Evolutionary conservation across 2,888 invertebrate genomes (phyloP).

Genomic region (Erpobdella octoculata): DNA sequence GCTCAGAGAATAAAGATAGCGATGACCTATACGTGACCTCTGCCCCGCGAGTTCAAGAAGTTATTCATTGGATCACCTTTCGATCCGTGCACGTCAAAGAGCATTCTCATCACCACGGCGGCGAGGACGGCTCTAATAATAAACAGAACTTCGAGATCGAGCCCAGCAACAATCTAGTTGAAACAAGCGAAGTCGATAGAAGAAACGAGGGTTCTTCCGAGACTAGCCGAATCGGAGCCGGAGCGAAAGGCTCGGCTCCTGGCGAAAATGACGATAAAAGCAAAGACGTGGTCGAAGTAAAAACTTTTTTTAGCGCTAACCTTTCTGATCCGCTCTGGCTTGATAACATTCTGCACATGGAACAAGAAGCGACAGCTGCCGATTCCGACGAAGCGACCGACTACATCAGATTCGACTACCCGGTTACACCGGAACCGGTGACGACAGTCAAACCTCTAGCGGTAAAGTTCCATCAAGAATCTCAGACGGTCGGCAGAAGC

Average conservation of each 20-base stretch:
- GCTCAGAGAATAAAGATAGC: too few species aligned
- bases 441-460: too few species aligned
- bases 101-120: constrained; percentile 13
- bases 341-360: background rate
- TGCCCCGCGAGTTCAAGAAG: background rate
- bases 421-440: too few species aligned
- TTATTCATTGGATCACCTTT: constrained; percentile 12
- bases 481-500: too few species aligned
- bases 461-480: too few species aligned
- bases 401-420: background rate
- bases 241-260: background rate
- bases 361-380: background rate
- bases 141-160: background rate
- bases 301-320: constrained; percentile 11
- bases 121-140: background rate
- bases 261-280: background rate
- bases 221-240: background rate
- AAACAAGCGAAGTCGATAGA: background rate
- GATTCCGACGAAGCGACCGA: background rate
- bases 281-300: constrained; percentile 5
- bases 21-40: background rate
- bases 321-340: constrained; percentile 7
- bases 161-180: background rate
- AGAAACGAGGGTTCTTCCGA: background rate
- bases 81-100: background rate